Base-by-base conservation (phyloP, 92 coral and sea anemone genomes). In the Heliopora coerulea region DNA sequence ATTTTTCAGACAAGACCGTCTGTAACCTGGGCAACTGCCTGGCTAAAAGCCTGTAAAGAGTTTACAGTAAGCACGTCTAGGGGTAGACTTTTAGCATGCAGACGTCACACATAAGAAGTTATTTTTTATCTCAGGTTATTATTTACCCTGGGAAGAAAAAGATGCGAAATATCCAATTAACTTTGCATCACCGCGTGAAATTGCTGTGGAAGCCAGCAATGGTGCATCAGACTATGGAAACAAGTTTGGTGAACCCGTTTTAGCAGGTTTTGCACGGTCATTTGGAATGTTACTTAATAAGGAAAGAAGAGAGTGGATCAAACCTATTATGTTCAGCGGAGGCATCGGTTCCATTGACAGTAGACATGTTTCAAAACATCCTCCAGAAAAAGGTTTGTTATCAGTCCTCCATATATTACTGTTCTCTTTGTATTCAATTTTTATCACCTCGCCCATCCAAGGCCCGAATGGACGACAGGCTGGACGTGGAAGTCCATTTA, bases 141-240 rank as follows among this genome's bases (percentile, higher is more conserved):
- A 87, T 28, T 83, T 92, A 65, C 96, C 97, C 12, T 92, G 97
- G 97, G 97, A 92, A 62, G 97, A 87, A 9, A 67, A 75, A 19
- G 72, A 59, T 27, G 77, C 86, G 75, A 79, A 63, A 13, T 92
- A 92, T 65, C 97, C 97, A 44, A 68, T 72, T 54, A 92, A 92
- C 75, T 89, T 92, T 96, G 97, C 97, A 4, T 91, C 83, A 39
- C 97, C 97, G 10, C 39, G 86, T 26, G 91, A 85, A 18, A 82
- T 92, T 26, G 96, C 96, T 3, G 85, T 92, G 3, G 96, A 92
- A 57, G 97, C 96, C 17, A 92, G 97, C 69, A 89, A 89, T 75
- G 97, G 97, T 49, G 97, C 97, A 15, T 92, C 97, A 5, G 97
- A 92, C 59, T 92, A 92, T 62, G 97, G 97, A 26, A 92, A 92